Evolutionary conservation across 2,113 vertebrate species (phyloP).

Genomic region (Rana temporaria): DNA sequence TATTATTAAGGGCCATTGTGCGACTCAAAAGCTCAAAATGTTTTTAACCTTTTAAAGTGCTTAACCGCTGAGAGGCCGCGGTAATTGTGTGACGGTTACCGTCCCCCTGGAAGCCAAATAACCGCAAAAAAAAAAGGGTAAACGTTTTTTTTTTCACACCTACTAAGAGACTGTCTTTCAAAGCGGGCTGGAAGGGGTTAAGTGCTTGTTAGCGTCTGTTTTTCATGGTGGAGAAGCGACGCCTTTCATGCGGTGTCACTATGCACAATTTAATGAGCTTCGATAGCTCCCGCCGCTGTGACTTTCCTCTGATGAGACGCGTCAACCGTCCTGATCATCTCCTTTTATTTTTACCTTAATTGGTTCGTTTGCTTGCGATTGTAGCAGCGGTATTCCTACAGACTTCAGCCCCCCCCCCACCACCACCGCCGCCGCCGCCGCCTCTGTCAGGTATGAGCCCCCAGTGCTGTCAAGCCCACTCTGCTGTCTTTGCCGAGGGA

Average conservation of each 20-base stretch:
- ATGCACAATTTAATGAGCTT: constrained; percentile 61
- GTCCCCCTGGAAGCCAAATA: not conserved
- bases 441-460: constrained; percentile 45
- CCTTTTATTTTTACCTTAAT: constrained; percentile 46
- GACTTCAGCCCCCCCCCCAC: constrained; percentile 12
- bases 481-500: not conserved
- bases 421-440: not conserved
- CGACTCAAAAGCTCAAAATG: not conserved
- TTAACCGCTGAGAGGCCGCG: not conserved
- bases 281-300: constrained; percentile 6
- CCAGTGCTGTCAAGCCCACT: not conserved
- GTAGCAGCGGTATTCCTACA: constrained; percentile 47
- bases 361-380: constrained; percentile 59
- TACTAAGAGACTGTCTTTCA: not conserved
- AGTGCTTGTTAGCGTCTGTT: constrained; percentile 44
- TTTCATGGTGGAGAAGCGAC: constrained; percentile 16
- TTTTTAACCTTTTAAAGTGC: not conserved
- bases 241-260: constrained; percentile 57
- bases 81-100: not conserved
- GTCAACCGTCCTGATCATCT: constrained; percentile 33
- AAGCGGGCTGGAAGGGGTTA: constrained; percentile 43
- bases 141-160: not conserved
- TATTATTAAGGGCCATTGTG: not conserved
- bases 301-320: constrained; percentile 48
- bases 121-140: not conserved